Conservation (phyloP, 2,888 invertebrate species). For the Eupithecia abbreviata region DNA sequence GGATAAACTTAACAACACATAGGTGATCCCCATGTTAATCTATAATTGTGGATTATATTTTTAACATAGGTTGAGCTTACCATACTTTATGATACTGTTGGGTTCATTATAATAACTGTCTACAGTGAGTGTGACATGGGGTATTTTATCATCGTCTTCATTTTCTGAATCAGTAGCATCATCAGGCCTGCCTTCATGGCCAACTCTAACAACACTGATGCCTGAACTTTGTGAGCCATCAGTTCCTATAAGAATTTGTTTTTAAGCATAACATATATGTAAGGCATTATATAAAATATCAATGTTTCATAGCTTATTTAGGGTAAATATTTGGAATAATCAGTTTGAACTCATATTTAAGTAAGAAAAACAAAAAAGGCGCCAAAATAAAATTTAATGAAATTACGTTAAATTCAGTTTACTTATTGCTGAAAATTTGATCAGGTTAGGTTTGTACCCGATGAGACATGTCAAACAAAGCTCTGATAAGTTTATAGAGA, state of each 20-base stretch:
- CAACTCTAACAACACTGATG: conserved; percentile 85
- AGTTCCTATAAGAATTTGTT: conserved; percentile 58
- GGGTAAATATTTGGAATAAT: neutral
- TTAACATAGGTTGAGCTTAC: conserved; percentile 53
- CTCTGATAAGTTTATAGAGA: neutral
- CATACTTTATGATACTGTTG: conserved; percentile 81
- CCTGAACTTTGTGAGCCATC: conserved; percentile 84
- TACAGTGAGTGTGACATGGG: conserved; percentile 86
- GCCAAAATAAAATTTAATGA: conserved; percentile 40
- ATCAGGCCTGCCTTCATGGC: conserved; percentile 79
- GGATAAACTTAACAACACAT: too few species aligned
- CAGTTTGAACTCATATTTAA: neutral
- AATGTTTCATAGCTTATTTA: neutral
- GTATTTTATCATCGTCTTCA: conserved; percentile 85
- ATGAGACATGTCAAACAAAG: neutral
- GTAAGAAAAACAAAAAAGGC: conserved; percentile 40
- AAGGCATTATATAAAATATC: neutral
- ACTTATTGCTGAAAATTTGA: neutral
- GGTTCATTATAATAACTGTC: conserved; percentile 86
- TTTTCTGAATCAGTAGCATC: conserved; percentile 84
- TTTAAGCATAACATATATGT: neutral
- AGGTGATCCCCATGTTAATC: neutral
- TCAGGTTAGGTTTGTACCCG: neutral
- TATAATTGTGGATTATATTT: conserved; percentile 4
- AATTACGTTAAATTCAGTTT: neutral